phyloP scores from a whole-genome alignment of 2,113 vertebrate species.

The Hippopotamus amphibius region DNA sequence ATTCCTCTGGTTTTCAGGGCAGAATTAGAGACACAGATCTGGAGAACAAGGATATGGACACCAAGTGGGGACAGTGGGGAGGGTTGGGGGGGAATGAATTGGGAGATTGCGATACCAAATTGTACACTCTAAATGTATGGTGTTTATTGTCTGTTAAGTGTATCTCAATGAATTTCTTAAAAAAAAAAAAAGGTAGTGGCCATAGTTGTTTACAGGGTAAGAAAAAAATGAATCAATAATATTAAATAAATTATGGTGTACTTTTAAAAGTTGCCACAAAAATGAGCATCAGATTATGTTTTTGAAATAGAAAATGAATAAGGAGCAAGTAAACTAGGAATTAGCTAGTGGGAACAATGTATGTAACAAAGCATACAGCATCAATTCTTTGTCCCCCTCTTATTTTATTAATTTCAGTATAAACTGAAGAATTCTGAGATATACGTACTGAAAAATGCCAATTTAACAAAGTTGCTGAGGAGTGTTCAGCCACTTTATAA shows the following conservation, averaged over 20 bases:
- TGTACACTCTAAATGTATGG: too few relatives aligned
- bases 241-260: background rate
- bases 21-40: too few relatives aligned
- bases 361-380: background rate
- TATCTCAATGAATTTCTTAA: too few relatives aligned
- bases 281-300: background rate
- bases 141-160: too few relatives aligned
- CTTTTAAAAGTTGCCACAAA: background rate
- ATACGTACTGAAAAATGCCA: background rate
- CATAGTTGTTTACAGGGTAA: background rate
- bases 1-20: too few relatives aligned
- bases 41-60: too few relatives aligned
- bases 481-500: background rate
- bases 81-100: too few relatives aligned
- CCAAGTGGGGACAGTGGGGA: too few relatives aligned
- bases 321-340: background rate
- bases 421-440: background rate
- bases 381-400: background rate
- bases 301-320: background rate
- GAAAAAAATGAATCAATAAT: background rate
- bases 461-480: background rate
- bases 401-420: background rate
- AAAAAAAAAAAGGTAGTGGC: too few relatives aligned
- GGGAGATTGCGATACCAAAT: too few relatives aligned
- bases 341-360: background rate